These are phyloP conservation scores for Leucoraja ocellata DNA, from an alignment of 2,797 vertebrate species.

Conservation along the genomic window DNA sequence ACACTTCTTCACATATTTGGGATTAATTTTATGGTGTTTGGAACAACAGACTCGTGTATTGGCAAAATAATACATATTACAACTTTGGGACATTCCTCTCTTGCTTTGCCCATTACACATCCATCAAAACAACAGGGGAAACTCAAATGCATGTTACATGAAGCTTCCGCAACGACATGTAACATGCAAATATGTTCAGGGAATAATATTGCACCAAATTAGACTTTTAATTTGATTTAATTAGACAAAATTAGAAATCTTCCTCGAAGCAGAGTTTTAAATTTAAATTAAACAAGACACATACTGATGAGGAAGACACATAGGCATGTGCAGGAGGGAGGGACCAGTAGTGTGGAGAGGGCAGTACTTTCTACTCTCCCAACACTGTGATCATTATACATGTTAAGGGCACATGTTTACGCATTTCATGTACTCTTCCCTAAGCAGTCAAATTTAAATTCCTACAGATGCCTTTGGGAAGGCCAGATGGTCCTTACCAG, in stretches of 20 bases:
- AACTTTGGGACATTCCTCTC: not conserved
- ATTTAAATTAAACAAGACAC: not conserved
- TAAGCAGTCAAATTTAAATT: too few species aligned
- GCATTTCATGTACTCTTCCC: too few species aligned
- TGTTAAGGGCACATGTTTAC: too few species aligned
- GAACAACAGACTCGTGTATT: not conserved
- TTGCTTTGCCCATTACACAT: not conserved
- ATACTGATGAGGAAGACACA: not conserved
- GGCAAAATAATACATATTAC: not conserved
- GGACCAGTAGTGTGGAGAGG: too few species aligned
- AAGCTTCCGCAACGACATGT: not conserved
- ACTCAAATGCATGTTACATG: not conserved
- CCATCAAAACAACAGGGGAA: not conserved
- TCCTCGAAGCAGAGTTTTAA: not conserved
- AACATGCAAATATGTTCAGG: not conserved
- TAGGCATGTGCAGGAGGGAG: too few species aligned
- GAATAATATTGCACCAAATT: slow-evolving; percentile 1
- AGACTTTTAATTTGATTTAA: too few species aligned
- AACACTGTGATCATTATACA: too few species aligned
- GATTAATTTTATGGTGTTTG: not conserved
- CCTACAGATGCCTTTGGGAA: too few species aligned
- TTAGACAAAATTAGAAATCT: not conserved
- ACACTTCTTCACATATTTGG: not conserved
- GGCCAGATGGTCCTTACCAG: not conserved
- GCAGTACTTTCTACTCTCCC: too few species aligned